Conservation (phyloP, 2,888 invertebrate genomes). For the Nomada fucata region DNA sequence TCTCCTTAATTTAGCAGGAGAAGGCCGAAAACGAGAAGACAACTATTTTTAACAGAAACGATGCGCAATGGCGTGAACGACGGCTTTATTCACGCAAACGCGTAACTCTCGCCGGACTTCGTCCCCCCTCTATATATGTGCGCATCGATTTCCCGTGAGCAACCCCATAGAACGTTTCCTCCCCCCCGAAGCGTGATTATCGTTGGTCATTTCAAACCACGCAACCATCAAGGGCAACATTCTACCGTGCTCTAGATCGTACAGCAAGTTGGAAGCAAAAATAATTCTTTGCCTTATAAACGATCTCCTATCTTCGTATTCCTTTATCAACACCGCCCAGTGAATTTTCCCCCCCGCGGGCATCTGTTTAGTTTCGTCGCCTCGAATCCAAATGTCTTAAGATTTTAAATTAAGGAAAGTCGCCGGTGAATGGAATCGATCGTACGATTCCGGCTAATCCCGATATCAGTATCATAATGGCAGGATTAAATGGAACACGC, state of each 20-base stretch:
- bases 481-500: constrained; percentile 35
- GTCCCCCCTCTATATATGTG: neutral
- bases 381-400: neutral
- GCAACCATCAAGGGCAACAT: neutral
- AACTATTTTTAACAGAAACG: neutral
- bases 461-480: constrained; percentile 24
- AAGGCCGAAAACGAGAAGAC: neutral
- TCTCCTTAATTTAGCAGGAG: neutral
- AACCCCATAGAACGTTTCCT: constrained; percentile 11
- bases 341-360: too few relatives aligned
- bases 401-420: neutral
- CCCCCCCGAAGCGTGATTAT: neutral
- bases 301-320: neutral
- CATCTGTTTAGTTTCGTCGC: too few relatives aligned
- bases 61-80: neutral
- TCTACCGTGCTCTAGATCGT: neutral
- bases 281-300: neutral
- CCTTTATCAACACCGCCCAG: neutral
- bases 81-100: constrained; percentile 10
- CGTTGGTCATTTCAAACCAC: constrained; percentile 4
- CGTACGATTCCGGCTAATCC: neutral
- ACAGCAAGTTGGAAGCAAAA: neutral
- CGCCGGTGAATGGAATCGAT: neutral
- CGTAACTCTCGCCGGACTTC: neutral
- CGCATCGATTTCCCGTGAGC: constrained; percentile 5